phyloP scores from a whole-genome alignment of 35 echinoderm and acorn worm species.

The Amphiura filiformis region DNA sequence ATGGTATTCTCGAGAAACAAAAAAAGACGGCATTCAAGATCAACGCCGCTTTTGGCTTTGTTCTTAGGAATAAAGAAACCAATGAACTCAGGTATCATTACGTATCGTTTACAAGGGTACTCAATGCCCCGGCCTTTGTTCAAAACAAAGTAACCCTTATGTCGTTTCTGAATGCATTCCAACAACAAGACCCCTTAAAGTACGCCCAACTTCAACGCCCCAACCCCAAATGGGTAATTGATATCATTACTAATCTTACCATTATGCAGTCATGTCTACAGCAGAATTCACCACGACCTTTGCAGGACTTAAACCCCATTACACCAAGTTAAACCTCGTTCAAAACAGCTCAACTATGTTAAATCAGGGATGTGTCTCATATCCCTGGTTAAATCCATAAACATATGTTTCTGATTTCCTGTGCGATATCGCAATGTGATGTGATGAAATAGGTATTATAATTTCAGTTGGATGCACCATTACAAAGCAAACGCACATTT shows the following conservation, averaged over 20 bases:
- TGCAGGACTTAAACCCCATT: no score
- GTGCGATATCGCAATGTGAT: no score
- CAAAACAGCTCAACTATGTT: no score
- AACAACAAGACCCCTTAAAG: slow-evolving; percentile 16
- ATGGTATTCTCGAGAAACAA: not conserved
- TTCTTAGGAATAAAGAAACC: not conserved
- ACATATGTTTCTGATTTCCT: no score
- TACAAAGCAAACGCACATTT: no score
- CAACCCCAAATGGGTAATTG: slow-evolving; percentile 41
- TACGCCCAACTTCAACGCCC: slow-evolving; percentile 25
- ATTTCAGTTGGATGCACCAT: no score
- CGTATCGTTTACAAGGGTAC: not conserved
- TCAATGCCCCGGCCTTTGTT: slow-evolving; percentile 19
- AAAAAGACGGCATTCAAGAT: not conserved
- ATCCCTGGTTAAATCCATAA: no score
- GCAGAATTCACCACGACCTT: no score
- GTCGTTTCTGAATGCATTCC: slow-evolving; percentile 6
- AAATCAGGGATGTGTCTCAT: no score
- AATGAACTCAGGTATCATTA: not conserved
- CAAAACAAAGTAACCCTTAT: not conserved
- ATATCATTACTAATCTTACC: slow-evolving; percentile 28
- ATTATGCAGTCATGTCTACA: no score
- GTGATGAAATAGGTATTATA: no score
- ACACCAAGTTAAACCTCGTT: no score
- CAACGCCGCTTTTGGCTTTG: not conserved